Conservation (phyloP, 2,797 vertebrate species). For the Manis pentadactyla region DNA sequence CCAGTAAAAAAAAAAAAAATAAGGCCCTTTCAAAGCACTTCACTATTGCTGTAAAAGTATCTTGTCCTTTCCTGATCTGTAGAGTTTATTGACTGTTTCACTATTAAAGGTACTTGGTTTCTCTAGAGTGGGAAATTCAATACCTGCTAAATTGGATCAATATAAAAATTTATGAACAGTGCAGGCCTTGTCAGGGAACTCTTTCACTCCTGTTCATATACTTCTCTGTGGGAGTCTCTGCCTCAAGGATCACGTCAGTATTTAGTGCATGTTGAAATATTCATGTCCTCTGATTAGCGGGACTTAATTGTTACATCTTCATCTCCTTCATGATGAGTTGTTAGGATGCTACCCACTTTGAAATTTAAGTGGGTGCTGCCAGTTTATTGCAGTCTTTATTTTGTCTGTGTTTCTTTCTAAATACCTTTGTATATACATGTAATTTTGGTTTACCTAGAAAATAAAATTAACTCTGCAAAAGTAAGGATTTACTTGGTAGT, state of each 20-base stretch:
- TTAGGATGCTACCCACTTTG: constrained; percentile 66
- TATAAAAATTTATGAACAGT: constrained; percentile 63
- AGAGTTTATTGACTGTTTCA: constrained; percentile 49
- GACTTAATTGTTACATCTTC: constrained; percentile 57
- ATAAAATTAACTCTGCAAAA: neutral
- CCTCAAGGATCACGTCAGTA: neutral
- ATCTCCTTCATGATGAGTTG: constrained; percentile 41
- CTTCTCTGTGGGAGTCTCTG: constrained; percentile 42
- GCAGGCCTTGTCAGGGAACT: constrained; percentile 42
- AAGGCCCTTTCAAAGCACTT: neutral
- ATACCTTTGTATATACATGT: neutral
- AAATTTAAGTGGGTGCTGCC: constrained; percentile 25
- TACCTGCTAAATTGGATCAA: constrained; percentile 64
- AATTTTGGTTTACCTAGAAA: constrained; percentile 4
- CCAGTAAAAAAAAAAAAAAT: neutral
- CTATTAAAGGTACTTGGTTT: constrained; percentile 61
- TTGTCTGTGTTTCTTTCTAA: constrained; percentile 29
- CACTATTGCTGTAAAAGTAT: neutral
- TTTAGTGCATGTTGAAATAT: constrained; percentile 59
- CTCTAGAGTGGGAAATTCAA: constrained; percentile 50
- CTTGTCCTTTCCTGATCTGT: neutral
- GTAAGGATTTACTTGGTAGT: neutral
- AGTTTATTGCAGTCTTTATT: neutral
- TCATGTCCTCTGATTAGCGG: constrained; percentile 68
- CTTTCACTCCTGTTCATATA: constrained; percentile 4